Percentiles rank a stretch among this genome's conserved stretches.
Evolutionary conservation across 2,797 vertebrate species (phyloP).

Genomic region (Helostoma temminkii): DNA sequence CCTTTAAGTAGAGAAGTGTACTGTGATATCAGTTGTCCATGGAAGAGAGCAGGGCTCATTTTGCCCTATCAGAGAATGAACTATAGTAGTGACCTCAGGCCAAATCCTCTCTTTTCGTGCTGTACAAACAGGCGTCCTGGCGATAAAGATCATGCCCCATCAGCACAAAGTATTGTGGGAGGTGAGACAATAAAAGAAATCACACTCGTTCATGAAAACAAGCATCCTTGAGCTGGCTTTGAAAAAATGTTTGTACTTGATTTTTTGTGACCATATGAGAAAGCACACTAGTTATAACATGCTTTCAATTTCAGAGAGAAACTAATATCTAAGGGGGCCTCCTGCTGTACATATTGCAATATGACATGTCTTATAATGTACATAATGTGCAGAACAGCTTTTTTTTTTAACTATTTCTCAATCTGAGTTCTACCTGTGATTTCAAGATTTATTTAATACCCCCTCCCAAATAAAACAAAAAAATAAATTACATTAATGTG

Average conservation of each 20-base stretch:
- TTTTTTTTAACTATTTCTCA: constrained; percentile 64
- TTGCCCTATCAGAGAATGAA: constrained; percentile 76
- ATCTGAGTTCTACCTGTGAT: constrained; percentile 46
- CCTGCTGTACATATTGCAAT: constrained; percentile 63
- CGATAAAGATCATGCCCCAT: constrained; percentile 83
- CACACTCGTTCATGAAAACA: constrained; percentile 80
- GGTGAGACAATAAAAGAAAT: constrained; percentile 83
- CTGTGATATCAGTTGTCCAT: constrained; percentile 64
- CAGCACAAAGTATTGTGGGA: constrained; percentile 85
- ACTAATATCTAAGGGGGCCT: constrained; percentile 53
- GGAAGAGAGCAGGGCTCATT: constrained; percentile 70
- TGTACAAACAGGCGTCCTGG: constrained; percentile 80
- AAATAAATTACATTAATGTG: constrained; percentile 4
- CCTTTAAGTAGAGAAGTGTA: constrained; percentile 59
- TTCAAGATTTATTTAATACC: constrained; percentile 21
- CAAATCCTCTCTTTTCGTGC: constrained; percentile 83
- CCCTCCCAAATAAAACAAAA: constrained; percentile 13
- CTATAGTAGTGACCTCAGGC: constrained; percentile 80
- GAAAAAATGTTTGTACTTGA: constrained; percentile 61
- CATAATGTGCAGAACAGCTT: constrained; percentile 60
- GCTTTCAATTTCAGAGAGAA: constrained; percentile 61
- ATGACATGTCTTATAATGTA: constrained; percentile 63
- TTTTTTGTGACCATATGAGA: constrained; percentile 45
- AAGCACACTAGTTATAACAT: constrained; percentile 39
- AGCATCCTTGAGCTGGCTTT: constrained; percentile 78